Evolutionary conservation across 2,888 invertebrate species (phyloP).

Genomic region (Cistogaster globosa): DNA sequence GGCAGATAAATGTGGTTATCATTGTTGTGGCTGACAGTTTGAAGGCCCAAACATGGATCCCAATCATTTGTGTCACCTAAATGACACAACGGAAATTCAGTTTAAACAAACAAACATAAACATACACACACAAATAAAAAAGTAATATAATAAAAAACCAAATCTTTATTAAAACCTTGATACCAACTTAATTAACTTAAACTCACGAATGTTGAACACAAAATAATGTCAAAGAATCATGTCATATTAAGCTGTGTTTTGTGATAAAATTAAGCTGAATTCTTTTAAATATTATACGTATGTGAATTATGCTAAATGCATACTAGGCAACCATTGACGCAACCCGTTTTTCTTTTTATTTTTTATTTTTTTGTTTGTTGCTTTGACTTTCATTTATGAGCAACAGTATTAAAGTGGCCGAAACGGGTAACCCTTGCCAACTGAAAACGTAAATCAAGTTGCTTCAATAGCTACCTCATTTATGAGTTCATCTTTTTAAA

Average conservation of each 20-base stretch:
- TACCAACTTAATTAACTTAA: not conserved
- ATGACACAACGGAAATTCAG: conserved; percentile 75
- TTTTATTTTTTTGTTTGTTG: too few species aligned
- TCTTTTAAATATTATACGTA: too few species aligned
- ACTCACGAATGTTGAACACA: not conserved
- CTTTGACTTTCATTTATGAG: too few species aligned
- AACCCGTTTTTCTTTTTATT: too few species aligned
- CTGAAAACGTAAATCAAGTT: too few species aligned
- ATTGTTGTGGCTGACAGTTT: conserved; percentile 87
- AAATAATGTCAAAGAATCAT: not conserved
- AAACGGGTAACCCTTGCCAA: too few species aligned
- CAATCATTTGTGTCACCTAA: conserved; percentile 82
- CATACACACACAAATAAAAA: conserved; percentile 44
- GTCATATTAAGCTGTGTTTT: not conserved
- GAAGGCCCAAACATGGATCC: conserved; percentile 83
- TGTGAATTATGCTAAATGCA: too few species aligned
- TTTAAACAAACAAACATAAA: conserved; percentile 19
- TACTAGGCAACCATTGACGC: too few species aligned
- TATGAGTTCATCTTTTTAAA: too few species aligned
- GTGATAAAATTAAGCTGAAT: too few species aligned
- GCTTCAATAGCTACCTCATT: too few species aligned
- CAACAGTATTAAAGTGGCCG: too few species aligned
- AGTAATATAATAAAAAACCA: conserved; percentile 26
- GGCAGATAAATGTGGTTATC: conserved; percentile 92
- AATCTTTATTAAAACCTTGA: not conserved